Percentiles rank a stretch among this genome's conserved stretches.
These are phyloP conservation scores for Ornithoptera alexandrae DNA, from an alignment of 2,888 invertebrate species.

Conservation along the genomic window DNA sequence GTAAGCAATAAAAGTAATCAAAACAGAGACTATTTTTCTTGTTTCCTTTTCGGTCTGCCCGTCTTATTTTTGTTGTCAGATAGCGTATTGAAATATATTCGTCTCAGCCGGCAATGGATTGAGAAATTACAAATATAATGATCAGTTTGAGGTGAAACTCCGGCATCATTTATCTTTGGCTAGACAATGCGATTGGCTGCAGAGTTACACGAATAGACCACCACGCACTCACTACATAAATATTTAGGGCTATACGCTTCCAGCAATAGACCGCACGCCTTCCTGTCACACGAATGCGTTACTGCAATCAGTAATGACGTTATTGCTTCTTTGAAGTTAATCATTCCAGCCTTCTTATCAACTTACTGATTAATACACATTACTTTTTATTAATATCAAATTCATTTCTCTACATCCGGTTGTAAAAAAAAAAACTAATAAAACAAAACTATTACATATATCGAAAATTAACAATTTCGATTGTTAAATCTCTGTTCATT, in stretches of 20 bases:
- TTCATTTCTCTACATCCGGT: not conserved
- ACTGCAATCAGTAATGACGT: constrained; percentile 40
- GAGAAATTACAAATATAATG: constrained; percentile 65
- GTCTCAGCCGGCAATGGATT: constrained; percentile 55
- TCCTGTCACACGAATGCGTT: constrained; percentile 44
- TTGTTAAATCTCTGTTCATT: too few species aligned
- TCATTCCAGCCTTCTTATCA: too few species aligned
- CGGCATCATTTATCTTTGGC: constrained; percentile 58
- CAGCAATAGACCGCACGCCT: constrained; percentile 43
- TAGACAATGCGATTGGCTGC: constrained; percentile 58
- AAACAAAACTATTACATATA: not conserved
- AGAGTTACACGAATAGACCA: constrained; percentile 41
- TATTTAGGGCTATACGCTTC: constrained; percentile 49
- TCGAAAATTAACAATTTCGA: too few species aligned
- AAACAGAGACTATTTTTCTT: constrained; percentile 11
- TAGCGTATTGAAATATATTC: constrained; percentile 56
- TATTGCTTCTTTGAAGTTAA: constrained; percentile 32
- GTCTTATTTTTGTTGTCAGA: constrained; percentile 36
- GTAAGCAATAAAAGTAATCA: constrained; percentile 10
- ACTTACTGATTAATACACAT: not conserved
- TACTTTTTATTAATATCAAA: not conserved
- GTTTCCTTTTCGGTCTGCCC: constrained; percentile 19
- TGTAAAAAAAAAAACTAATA: not conserved
- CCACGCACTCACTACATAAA: constrained; percentile 35
- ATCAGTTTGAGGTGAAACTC: constrained; percentile 64